Percentiles rank a stretch among this genome's conserved stretches.
Conservation (phyloP, 2,113 vertebrate species). For the Ceyx cyanopectus region DNA sequence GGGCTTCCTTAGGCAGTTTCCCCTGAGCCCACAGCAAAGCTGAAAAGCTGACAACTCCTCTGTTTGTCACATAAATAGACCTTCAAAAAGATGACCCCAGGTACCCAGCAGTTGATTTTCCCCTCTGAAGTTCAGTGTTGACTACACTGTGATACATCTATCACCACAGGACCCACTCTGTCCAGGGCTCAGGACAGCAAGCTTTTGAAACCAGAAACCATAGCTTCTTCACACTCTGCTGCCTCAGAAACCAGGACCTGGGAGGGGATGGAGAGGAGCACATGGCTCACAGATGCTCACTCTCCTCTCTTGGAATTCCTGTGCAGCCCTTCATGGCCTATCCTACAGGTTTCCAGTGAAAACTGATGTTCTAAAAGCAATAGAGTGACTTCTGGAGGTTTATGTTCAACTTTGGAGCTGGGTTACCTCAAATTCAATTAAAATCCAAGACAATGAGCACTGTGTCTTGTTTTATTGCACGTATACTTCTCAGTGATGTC, state of each 20-base stretch:
- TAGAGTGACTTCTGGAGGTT: not conserved
- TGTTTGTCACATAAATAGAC: not conserved
- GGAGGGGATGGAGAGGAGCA: not conserved
- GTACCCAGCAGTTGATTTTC: not conserved
- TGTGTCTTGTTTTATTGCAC: not conserved
- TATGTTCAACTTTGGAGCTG: not conserved
- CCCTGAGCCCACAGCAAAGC: constrained; percentile 34
- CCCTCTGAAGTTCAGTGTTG: not conserved
- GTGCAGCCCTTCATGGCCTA: not conserved
- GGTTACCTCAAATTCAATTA: not conserved
- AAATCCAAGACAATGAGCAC: not conserved
- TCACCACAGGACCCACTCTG: not conserved
- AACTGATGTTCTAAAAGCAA: not conserved
- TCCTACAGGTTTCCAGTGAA: not conserved
- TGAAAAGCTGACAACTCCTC: not conserved
- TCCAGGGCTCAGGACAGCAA: not conserved
- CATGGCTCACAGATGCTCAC: not conserved
- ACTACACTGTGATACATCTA: fast-evolving
- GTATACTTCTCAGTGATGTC: too few species aligned
- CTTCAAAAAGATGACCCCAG: not conserved
- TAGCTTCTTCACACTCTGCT: not conserved
- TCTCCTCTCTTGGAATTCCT: not conserved
- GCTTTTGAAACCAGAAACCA: not conserved
- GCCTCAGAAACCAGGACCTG: not conserved
- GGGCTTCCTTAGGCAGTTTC: not conserved